These are phyloP conservation scores for Antigone vipio DNA, from an alignment of 2,113 vertebrate genomes.

Conservation along the genomic window DNA sequence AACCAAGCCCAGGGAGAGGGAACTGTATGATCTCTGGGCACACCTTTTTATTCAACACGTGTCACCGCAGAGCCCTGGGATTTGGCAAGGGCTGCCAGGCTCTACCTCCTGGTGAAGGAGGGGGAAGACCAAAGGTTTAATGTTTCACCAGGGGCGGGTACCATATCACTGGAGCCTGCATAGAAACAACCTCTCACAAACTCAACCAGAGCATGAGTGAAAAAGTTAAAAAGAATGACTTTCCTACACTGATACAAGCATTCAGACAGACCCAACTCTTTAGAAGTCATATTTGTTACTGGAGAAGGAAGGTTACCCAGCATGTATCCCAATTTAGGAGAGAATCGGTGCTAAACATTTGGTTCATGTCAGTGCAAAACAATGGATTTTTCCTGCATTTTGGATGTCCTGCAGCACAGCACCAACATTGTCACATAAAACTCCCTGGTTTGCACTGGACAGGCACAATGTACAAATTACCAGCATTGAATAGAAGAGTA, in stretches of 20 bases:
- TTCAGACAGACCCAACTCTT: background rate
- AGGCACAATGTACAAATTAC: slow-evolving; percentile 19
- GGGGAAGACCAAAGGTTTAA: background rate
- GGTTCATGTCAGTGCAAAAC: background rate
- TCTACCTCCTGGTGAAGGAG: background rate
- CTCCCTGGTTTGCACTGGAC: background rate
- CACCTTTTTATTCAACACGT: background rate
- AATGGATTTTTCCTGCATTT: background rate
- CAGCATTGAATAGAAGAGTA: background rate
- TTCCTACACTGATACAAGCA: background rate
- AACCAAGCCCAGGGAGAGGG: background rate
- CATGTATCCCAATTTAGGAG: background rate
- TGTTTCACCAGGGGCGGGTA: background rate
- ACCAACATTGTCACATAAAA: background rate
- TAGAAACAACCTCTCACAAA: background rate
- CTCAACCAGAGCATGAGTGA: background rate
- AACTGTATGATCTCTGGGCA: background rate
- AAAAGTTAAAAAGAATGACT: background rate
- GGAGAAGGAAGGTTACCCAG: background rate
- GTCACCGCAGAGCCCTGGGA: accelerated
- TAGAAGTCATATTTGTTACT: background rate
- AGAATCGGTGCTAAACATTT: background rate
- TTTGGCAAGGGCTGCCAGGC: background rate
- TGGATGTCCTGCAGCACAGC: background rate
- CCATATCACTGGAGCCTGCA: background rate